phyloP scores from a whole-genome alignment of 2,797 vertebrate species.

The Buphagus erythrorhynchus region DNA sequence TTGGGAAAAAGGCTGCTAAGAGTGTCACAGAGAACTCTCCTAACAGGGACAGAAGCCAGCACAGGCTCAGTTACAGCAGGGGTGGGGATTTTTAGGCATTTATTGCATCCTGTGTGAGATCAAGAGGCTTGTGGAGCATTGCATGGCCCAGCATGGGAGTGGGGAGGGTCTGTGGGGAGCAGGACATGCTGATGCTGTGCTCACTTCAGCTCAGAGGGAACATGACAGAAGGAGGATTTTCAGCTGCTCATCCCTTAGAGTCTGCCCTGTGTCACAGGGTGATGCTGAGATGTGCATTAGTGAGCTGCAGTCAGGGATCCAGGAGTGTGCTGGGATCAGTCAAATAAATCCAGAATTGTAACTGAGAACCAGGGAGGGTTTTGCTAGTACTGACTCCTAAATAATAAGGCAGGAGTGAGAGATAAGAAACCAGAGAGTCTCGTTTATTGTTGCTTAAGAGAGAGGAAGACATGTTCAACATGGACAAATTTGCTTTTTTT shows the following conservation, averaged over 20 bases:
- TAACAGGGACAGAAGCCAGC: neutral
- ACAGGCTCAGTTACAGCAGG: neutral
- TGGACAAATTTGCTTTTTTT: neutral
- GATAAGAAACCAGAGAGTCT: neutral
- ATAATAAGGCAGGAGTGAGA: neutral
- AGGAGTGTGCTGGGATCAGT: neutral
- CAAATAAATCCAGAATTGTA: neutral
- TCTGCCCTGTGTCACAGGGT: accelerated
- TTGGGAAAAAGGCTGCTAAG: neutral
- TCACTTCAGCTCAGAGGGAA: neutral
- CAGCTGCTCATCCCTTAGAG: neutral
- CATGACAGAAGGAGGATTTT: neutral
- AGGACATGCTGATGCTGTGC: accelerated
- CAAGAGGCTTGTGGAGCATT: neutral
- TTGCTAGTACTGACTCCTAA: neutral
- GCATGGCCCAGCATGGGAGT: accelerated
- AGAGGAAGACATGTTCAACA: neutral
- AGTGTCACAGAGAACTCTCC: neutral
- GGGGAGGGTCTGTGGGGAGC: neutral
- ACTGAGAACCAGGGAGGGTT: neutral
- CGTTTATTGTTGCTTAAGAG: neutral
- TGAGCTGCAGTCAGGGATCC: neutral
- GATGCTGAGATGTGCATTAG: neutral
- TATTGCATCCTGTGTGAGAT: neutral
- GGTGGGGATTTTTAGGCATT: neutral